Base-by-base conservation (phyloP, 1,140 invertebrate genomes). In the Cyphomyrmex costatus region DNA sequence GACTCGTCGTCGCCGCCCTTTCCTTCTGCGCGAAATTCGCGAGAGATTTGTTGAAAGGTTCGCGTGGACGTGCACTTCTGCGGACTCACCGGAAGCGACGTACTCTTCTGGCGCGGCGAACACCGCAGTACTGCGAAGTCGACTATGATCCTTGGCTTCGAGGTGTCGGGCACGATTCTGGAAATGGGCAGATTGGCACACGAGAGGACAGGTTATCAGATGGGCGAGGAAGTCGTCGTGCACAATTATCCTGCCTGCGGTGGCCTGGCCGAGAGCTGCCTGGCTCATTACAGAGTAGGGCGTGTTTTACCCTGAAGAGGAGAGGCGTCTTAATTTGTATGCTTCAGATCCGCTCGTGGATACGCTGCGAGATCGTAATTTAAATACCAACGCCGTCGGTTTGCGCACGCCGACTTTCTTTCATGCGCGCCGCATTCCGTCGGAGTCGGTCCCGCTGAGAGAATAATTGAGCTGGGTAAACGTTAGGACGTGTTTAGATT, bases 151-250 rank as follows among this genome's bases (percentile, higher is more conserved):
- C 84, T 86, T 10, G 86, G 86, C 21, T 80, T 53, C 56, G 84
- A 86, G 58, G 76, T 76, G 21, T 70, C 86, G 0, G 86, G 86
- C 12, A 86, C 33, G 46, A 86, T 88, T n/a, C 33, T 88, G 51
- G 86, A 88, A 70, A 86, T 88, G 58, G 86, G 86, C 49, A 42
- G 65, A 66, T 27, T 86, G 58, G 86, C 84, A 56, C 66, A 88
- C 42, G 74, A 88, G 27, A 36, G 51, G 33, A 71, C 33, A 58
- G 63, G 66, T 16, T 84, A 27, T 16, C 85, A 86, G 49, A 49
- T 68, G 30, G 84, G 68, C 60, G 86, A 88, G 30, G 77, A 88
- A 56, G 86, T 88, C 46, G 66, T 86, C 63, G 73, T 80, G 53
- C 86, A 86, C 65, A 88, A 68, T 27, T 74, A 86, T 79, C 86